Evolutionary conservation across 1,140 invertebrate species (phyloP).

Genomic region (Nymphalis io): DNA sequence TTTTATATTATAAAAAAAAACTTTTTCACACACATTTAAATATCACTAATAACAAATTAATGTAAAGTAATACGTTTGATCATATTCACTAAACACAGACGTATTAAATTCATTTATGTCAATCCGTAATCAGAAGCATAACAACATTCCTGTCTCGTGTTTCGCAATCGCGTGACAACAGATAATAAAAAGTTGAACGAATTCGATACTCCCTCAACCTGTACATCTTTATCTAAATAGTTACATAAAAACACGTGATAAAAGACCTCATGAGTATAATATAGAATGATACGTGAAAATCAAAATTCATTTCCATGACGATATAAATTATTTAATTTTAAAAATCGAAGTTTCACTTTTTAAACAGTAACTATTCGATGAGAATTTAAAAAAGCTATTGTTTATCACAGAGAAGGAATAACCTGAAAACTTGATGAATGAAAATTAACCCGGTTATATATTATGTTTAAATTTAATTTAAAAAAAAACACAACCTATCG

Average conservation of each 20-base stretch:
- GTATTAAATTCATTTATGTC: too few species aligned
- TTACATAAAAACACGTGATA: constrained; percentile 25
- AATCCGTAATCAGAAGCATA: constrained; percentile 50
- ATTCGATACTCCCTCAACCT: constrained; percentile 58
- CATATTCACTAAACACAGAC: neutral
- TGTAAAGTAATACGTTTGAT: neutral
- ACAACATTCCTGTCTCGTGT: constrained; percentile 62
- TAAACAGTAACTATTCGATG: too few species aligned
- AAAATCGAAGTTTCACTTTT: too few species aligned
- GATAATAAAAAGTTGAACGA: constrained; percentile 59
- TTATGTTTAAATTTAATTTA: too few species aligned
- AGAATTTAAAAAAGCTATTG: too few species aligned
- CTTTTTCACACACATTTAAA: neutral
- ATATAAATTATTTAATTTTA: too few species aligned
- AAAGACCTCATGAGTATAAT: constrained; percentile 7
- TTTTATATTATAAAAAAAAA: too few species aligned
- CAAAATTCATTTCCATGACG: neutral
- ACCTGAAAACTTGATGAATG: too few species aligned
- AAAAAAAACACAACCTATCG: too few species aligned
- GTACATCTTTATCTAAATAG: constrained; percentile 38
- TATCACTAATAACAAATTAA: neutral
- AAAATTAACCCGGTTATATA: too few species aligned
- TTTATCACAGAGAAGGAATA: too few species aligned
- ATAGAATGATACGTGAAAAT: constrained; percentile 20
- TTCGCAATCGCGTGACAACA: constrained; percentile 56